Conservation (phyloP, 2,797 vertebrate species). For the Paratrypauchen microcephalus region DNA sequence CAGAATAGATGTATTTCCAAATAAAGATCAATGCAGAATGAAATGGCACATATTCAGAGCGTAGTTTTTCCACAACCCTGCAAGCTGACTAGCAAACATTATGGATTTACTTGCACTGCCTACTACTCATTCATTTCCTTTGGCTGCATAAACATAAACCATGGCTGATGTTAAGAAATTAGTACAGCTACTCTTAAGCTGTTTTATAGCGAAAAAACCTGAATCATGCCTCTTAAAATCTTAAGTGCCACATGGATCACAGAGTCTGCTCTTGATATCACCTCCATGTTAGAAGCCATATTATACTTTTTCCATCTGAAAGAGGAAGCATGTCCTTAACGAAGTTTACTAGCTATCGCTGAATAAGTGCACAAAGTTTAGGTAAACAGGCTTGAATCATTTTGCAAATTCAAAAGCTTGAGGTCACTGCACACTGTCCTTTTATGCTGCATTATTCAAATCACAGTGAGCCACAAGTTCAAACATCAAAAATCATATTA, state of each 20-base stretch:
- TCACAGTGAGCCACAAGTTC: constrained; percentile 52
- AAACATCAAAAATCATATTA: constrained; percentile 65
- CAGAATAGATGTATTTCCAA: neutral
- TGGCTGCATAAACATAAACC: neutral
- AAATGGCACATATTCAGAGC: neutral
- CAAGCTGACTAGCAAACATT: neutral
- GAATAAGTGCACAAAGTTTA: constrained; percentile 7
- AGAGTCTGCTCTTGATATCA: constrained; percentile 23
- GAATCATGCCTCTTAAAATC: neutral
- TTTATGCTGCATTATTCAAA: constrained; percentile 57
- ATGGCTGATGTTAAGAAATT: neutral
- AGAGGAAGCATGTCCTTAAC: constrained; percentile 35
- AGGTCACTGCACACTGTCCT: constrained; percentile 7
- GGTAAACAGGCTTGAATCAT: constrained; percentile 9
- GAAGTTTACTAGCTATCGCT: constrained; percentile 10
- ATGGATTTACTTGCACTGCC: neutral
- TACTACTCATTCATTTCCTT: neutral
- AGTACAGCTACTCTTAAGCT: neutral
- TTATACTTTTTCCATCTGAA: constrained; percentile 11
- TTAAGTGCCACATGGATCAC: constrained; percentile 63
- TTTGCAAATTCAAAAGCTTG: constrained; percentile 30
- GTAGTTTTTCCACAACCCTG: neutral
- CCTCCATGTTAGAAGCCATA: constrained; percentile 21
- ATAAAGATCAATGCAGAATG: neutral
- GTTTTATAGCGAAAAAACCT: neutral